Evolutionary conservation across 2,113 vertebrate genomes (phyloP).

Genomic region (Rhabdornis inornatus): DNA sequence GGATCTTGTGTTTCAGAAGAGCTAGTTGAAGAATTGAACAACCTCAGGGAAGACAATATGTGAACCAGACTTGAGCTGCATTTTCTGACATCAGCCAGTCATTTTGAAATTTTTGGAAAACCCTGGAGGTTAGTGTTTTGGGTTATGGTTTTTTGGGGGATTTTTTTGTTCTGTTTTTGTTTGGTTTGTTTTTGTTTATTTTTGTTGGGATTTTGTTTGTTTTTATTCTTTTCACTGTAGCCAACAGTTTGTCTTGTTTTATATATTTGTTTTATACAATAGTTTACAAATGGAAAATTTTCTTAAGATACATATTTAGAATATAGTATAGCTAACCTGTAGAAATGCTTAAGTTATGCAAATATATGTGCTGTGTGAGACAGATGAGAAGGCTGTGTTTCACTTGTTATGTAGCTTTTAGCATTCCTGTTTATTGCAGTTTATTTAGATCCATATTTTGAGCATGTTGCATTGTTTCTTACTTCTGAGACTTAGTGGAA

Average conservation of each 20-base stretch:
- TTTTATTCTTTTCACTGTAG: not conserved
- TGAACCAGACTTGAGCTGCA: not conserved
- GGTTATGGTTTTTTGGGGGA: not conserved
- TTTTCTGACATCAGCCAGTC: not conserved
- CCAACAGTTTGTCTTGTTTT: not conserved
- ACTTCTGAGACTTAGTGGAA: not conserved
- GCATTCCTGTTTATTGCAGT: not conserved
- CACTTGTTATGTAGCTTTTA: not conserved
- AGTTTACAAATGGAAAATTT: constrained; percentile 33
- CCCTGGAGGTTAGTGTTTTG: not conserved
- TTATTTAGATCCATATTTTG: not conserved
- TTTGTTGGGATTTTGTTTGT: not conserved
- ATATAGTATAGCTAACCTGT: constrained; percentile 14
- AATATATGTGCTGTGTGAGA: not conserved
- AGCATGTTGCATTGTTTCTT: not conserved
- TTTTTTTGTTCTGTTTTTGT: not conserved
- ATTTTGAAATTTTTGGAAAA: constrained; percentile 1
- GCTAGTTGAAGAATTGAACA: not conserved
- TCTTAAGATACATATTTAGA: not conserved
- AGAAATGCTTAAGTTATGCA: not conserved
- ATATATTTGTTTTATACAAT: not conserved
- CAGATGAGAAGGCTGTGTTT: not conserved
- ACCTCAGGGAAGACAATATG: not conserved
- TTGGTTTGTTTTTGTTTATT: not conserved
- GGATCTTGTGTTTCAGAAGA: not conserved